A percentile compares a stretch with the other conserved stretches of the same genome.
phyloP scores from a whole-genome alignment of 2,888 invertebrate genomes.

The Clanis bilineata region DNA sequence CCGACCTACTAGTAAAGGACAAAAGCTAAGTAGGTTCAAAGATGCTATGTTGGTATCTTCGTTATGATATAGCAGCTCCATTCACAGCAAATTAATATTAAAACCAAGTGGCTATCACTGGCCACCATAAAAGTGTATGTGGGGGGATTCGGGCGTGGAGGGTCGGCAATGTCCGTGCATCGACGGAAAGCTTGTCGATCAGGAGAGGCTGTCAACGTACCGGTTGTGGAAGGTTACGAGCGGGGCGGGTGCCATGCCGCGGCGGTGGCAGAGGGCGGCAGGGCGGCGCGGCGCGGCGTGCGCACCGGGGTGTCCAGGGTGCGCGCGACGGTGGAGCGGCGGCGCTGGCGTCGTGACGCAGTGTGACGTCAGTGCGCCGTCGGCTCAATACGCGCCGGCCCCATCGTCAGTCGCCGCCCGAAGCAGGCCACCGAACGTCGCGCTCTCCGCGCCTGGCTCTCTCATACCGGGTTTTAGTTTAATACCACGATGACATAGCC shows the following conservation, averaged over 20 bases:
- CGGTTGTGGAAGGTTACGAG: conserved; percentile 74
- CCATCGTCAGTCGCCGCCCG: conserved; percentile 83
- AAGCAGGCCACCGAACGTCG: conserved; percentile 76
- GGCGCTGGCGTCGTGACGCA: conserved; percentile 83
- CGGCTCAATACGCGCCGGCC: conserved; percentile 84
- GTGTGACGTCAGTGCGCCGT: conserved; percentile 87
- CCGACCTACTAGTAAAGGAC: not conserved
- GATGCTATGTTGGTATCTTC: not conserved
- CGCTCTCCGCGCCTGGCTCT: conserved; percentile 67
- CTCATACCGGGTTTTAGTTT: conserved; percentile 80
- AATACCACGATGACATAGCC: conserved; percentile 79
- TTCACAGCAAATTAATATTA: not conserved
- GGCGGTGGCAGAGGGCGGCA: conserved; percentile 69
- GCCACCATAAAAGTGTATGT: not conserved
- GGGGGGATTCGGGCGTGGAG: not conserved
- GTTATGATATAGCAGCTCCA: not conserved
- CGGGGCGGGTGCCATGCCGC: conserved; percentile 70
- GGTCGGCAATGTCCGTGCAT: conserved; percentile 23
- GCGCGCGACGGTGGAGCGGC: conserved; percentile 69
- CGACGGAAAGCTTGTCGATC: conserved; percentile 54
- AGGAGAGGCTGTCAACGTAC: conserved; percentile 65
- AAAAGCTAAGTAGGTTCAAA: not conserved
- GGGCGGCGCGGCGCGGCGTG: conserved; percentile 63
- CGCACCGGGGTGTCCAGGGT: conserved; percentile 67
- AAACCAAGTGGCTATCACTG: not conserved